These are phyloP conservation scores for Gymnorhina tibicen DNA, from an alignment of 2,113 vertebrate genomes.

Conservation along the genomic window DNA sequence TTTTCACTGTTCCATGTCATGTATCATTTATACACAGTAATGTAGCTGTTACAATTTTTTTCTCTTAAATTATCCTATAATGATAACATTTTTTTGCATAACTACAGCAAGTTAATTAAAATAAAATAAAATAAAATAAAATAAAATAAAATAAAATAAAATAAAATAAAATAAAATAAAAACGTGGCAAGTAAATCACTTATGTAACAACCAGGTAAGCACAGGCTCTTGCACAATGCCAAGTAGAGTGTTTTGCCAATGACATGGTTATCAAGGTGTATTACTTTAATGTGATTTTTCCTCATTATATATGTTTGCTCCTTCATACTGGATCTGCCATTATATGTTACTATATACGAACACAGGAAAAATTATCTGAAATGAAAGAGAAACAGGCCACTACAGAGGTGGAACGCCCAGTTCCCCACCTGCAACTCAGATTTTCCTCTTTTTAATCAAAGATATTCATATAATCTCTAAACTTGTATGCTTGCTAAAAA, in stretches of 20 bases:
- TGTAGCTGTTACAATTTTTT: neutral
- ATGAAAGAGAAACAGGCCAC: neutral
- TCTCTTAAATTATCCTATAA: neutral
- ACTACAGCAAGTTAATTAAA: neutral
- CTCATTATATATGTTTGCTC: neutral
- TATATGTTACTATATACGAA: rapidly evolving
- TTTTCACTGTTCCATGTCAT: neutral
- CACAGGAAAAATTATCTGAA: neutral
- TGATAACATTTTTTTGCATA: neutral
- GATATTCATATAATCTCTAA: neutral
- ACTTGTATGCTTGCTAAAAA: neutral
- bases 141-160: neutral
- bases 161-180: neutral
- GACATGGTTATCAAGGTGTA: neutral
- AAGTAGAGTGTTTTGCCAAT: neutral
- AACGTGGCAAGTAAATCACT: neutral
- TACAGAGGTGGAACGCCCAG: neutral
- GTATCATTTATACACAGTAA: neutral
- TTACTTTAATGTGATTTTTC: neutral
- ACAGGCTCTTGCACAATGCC: neutral
- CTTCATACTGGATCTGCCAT: neutral
- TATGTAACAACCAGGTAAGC: neutral
- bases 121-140: neutral
- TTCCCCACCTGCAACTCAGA: neutral
- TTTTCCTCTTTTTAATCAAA: neutral